Evolutionary conservation across 2,113 vertebrate species (phyloP).

Genomic region (Carettochelys insculpta): DNA sequence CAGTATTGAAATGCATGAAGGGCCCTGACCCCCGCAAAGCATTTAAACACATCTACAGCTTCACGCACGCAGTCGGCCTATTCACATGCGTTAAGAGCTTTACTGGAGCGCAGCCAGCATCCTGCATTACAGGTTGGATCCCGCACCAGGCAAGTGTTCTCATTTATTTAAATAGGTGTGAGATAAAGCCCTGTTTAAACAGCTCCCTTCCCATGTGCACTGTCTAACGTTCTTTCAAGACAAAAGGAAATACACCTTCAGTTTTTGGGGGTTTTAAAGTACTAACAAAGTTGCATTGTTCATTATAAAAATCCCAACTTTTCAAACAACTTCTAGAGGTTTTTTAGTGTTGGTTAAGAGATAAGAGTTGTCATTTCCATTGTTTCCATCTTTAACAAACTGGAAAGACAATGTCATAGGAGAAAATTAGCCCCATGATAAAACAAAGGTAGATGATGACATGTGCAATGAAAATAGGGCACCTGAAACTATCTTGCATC

Average conservation of each 20-base stretch:
- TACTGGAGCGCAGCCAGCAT: not conserved
- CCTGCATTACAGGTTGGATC: not conserved
- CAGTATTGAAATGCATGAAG: fast-evolving
- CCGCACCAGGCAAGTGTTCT: not conserved
- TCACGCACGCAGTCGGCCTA: not conserved
- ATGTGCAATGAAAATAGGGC: not conserved
- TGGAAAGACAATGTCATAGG: not conserved
- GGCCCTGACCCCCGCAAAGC: not conserved
- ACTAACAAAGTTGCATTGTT: not conserved
- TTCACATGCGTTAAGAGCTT: not conserved
- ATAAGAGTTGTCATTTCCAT: not conserved
- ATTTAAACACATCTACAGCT: not conserved
- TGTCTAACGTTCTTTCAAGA: not conserved
- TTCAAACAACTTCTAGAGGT: not conserved
- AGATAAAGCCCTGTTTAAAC: not conserved
- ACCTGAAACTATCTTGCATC: not conserved
- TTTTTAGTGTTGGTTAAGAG: not conserved
- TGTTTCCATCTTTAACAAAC: not conserved
- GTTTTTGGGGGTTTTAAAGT: not conserved
- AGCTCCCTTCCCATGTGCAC: not conserved
- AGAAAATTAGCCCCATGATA: not conserved
- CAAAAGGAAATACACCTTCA: not conserved
- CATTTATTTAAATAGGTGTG: not conserved
- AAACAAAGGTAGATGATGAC: not conserved
- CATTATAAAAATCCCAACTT: not conserved